Base-by-base conservation (phyloP, 2,888 invertebrate genomes). In the Mermis nigrescens region DNA sequence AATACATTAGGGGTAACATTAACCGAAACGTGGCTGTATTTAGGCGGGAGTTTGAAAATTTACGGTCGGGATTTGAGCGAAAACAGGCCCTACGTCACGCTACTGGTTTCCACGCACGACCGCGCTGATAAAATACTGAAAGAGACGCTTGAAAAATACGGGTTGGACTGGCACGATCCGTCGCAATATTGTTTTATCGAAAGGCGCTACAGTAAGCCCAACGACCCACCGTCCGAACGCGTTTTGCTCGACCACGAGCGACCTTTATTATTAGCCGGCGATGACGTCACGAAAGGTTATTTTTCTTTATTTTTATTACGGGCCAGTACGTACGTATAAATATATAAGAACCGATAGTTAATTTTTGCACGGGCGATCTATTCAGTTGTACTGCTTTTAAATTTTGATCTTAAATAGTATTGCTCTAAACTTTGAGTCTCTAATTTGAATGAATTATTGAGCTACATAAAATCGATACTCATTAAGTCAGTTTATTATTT, bases 121-220 rank as follows among this genome's bases (percentile, higher is more conserved):
- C 83, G 84, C 58, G 92, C 94, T 12, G 85, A 85, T 57, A 83
- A 83, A 66, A 91, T 98, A 58, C 87, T 98, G 58, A 80, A 85
- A 64, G 94, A 98, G 78, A 94, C 95, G 82, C 80, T 98, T 63
- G 85, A 89, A 69, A 98, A 98, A 77, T 98, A 98, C 75, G 92
- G 91, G 38, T 79, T 94, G 68, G 84, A 85, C 63, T 83, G 85
- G 69, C 85, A 85, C 68, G 89, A 92, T 73, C 86, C 91, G 0
- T 80, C 82, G 64, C 84, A 87, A 68, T 98, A 85, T 79, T 92
- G 92, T 74, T 82, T 98, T 59, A 86, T 94, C 58, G 92, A 95
- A 84, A 92, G 91, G 68, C 64, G 60, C 57, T 19, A 70, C 24
- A n/a, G n/a, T n/a, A 69, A 69, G 2, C 62, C 65, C 58, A 64